Percentiles rank a stretch among this genome's conserved stretches.
phyloP scores from a whole-genome alignment of 2,113 vertebrate genomes.

The Carollia perspicillata region DNA sequence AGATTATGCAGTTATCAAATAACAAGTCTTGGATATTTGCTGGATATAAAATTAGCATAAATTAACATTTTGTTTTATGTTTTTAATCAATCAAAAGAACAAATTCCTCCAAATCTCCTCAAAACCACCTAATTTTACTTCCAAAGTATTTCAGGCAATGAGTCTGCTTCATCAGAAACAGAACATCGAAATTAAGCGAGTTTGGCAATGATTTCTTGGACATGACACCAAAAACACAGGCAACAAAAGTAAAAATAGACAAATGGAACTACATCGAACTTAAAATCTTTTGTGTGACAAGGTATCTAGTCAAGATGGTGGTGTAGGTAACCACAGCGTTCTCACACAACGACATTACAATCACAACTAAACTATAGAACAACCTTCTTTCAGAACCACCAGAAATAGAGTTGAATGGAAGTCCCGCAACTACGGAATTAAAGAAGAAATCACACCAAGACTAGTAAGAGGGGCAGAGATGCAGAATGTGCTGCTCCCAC shows the following conservation, averaged over 20 bases:
- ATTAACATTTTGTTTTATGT: not conserved
- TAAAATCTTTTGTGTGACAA: not conserved
- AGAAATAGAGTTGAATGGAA: too few relatives aligned
- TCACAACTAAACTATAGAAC: too few relatives aligned
- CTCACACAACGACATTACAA: too few relatives aligned
- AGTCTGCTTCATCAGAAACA: not conserved
- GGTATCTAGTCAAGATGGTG: too few relatives aligned
- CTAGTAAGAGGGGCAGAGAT: too few relatives aligned
- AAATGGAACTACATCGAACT: not conserved
- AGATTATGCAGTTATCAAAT: not conserved
- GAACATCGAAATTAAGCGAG: not conserved
- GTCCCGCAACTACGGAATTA: too few relatives aligned
- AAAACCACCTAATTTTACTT: not conserved
- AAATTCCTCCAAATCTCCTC: not conserved
- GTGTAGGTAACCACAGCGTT: too few relatives aligned
- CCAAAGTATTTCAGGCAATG: not conserved
- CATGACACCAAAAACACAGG: not conserved
- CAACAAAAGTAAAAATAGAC: not conserved
- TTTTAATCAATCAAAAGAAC: slow-evolving; percentile 25
- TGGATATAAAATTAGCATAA: slow-evolving; percentile 4
- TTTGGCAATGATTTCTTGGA: not conserved
- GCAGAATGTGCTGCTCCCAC: too few relatives aligned
- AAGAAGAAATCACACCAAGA: too few relatives aligned
- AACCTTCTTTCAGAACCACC: too few relatives aligned
- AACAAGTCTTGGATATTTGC: not conserved